Evolutionary conservation across 2,888 invertebrate genomes (phyloP), one percentile per base, ranked within the genome.

Genomic region (Chaetoderma sp.): DNA sequence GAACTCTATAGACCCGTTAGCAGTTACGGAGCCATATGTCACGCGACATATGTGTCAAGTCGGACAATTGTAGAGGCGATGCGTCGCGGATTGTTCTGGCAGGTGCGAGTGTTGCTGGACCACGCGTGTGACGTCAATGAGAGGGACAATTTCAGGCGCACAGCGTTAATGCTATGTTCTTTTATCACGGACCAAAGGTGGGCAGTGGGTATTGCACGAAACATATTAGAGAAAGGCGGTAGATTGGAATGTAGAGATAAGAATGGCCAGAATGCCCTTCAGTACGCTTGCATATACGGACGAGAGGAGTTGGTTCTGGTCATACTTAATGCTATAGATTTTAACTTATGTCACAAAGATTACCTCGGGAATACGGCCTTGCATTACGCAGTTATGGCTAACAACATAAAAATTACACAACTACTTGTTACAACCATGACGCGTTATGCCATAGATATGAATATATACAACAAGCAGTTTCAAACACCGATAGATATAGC

Each of bases 191-290:
- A 82, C 3, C 79, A 78, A 56, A 57, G 63, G 0, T 86, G 84
- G 83, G 82, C 80, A 1, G 76, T 78, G 6, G 82, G 84, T 13
- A 70, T 85, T n/a, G 81, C 83, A 32, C 73, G 83, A 45, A 73
- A 78, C 23, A 71, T 86, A 28, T 75, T 86, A n/a, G 85, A 85
- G 70, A 76, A 79, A 32, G 84, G 82, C 1, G 85, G 82, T 4
- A 59, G 61, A 8, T 57, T 83, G 25, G 74, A 72, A 30, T 63
- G 60, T 0, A 61, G 71, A 28, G 86, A 86, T 68, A 72, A 71
- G 25, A 72, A 71, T 25, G 84, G 83, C 16, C 67, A 83, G 45
- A 85, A 80, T 54, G 83, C 81, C 10, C 72, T 85, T 55, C 85
- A 85, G 71, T 78, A 83, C 65, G 83, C 84, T 3, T 82, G 81